Percentiles rank a stretch among this genome's conserved stretches.
phyloP scores from a whole-genome alignment of 2,888 invertebrate species.

The Adelphocoris suturalis region DNA sequence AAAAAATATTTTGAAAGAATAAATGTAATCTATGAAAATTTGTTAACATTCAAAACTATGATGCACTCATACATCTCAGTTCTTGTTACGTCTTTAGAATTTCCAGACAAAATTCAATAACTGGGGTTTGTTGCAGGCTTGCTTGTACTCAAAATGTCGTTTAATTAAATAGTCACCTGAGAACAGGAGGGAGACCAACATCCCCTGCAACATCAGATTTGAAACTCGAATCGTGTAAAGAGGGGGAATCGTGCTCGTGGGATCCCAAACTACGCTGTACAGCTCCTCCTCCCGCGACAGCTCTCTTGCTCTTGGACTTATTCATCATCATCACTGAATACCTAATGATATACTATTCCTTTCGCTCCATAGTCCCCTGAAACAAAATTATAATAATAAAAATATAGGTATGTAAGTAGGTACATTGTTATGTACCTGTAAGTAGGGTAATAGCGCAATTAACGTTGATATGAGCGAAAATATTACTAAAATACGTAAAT shows the following conservation, averaged over 20 bases:
- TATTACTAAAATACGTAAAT: too few relatives aligned
- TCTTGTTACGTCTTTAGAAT: too few relatives aligned
- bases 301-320: slow-evolving; percentile 59
- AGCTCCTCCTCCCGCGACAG: slow-evolving; percentile 26
- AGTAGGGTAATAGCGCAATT: too few relatives aligned
- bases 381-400: background rate
- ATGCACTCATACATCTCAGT: too few relatives aligned
- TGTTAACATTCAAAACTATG: too few relatives aligned
- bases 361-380: background rate
- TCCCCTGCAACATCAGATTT: slow-evolving; percentile 57
- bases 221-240: slow-evolving; percentile 52
- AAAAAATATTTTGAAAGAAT: too few relatives aligned
- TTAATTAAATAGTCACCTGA: slow-evolving; percentile 54
- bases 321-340: slow-evolving; percentile 61
- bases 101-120: too few relatives aligned
- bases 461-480: too few relatives aligned
- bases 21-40: too few relatives aligned
- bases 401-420: background rate
- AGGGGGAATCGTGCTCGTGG: slow-evolving; percentile 41
- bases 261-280: slow-evolving; percentile 3
- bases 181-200: slow-evolving; percentile 54
- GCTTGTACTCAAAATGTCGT: too few relatives aligned
- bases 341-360: background rate
- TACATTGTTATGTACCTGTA: too few relatives aligned
- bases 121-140: too few relatives aligned